Evolutionary conservation across 2,113 vertebrate species (phyloP), one percentile per base, ranked within the genome.

Genomic region (Hystrix cristata): DNA sequence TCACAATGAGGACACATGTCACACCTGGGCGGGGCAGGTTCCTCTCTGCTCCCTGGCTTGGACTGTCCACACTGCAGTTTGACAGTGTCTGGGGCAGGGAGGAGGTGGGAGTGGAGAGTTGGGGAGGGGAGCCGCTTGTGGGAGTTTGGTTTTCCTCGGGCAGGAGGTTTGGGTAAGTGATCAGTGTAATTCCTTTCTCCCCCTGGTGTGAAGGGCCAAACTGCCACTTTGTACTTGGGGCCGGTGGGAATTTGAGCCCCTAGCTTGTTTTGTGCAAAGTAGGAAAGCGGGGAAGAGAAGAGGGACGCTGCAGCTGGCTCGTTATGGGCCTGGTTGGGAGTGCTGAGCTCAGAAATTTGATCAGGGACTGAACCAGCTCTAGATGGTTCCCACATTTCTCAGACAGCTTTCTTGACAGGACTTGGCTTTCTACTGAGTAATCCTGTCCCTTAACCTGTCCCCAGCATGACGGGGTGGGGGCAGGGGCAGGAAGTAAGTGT

Each of bases 371-470:
- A 57, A 81, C 55, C 7, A 64, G 60, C 71, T 90, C 94, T 86
- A 92, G 79, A 72, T 0, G 0, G 64, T 92, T 95, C 95, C 92
- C 60, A 79, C 90, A 94, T 86, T 97, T 94, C 94, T 92, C 38
- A 0, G 23, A 82, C 82, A 59, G 69, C 53, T 67, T 94, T 87
- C 87, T 85, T 76, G 16, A 59, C 43, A 95, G 88, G 76, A 92
- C 46, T 79, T 76, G 76, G 85, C 81, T 72, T 94, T 87, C 90
- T 95, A 76, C 74, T 38, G 55, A 79, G 79, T 83, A 83, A 90
- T 53, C 55, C 90, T 43, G 59, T 10, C 34, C 53, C 43, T 51
- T 16, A 65, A 72, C 3, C 34, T 80, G 79, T 69, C 79, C 53
- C n/a, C 11, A 65, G 7, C 43, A 67, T 92, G 67, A 90, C 4